These are phyloP conservation scores for Parnassius glacialis DNA, from an alignment of 2,888 invertebrate genomes.

Conservation along the genomic window DNA sequence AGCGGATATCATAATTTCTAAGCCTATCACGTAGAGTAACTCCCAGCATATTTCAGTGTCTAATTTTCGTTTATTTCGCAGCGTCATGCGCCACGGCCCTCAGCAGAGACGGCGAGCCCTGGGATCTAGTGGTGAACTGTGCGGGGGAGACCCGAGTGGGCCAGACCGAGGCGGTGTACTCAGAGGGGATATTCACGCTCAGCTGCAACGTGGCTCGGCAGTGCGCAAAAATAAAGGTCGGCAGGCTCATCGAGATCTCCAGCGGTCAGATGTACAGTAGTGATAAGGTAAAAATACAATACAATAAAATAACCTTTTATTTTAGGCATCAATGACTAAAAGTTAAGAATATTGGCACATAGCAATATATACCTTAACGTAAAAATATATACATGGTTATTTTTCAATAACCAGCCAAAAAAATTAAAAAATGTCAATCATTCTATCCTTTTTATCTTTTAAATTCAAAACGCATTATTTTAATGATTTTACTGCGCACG, in stretches of 20 bases:
- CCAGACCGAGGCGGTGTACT: slow-evolving; percentile 94
- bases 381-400: too few relatives aligned
- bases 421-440: too few relatives aligned
- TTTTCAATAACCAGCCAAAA: too few relatives aligned
- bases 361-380: too few relatives aligned
- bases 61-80: slow-evolving; percentile 55
- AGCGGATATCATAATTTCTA: too few relatives aligned
- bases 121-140: slow-evolving; percentile 93
- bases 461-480: too few relatives aligned
- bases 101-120: slow-evolving; percentile 79
- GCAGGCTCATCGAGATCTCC: slow-evolving; percentile 90
- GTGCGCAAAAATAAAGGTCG: slow-evolving; percentile 85
- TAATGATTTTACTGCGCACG: too few relatives aligned
- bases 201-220: slow-evolving; percentile 91
- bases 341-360: too few relatives aligned
- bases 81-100: slow-evolving; percentile 91
- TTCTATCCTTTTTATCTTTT: too few relatives aligned
- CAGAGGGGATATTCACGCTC: slow-evolving; percentile 92
- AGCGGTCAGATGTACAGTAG: slow-evolving; percentile 90
- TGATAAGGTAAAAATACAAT: slow-evolving; percentile 83
- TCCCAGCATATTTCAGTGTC: background rate
- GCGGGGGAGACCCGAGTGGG: slow-evolving; percentile 95
- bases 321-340: too few relatives aligned
- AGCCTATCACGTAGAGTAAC: too few relatives aligned
- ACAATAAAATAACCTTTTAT: background rate